Percentiles rank a stretch among this genome's conserved stretches.
Evolutionary conservation across 1,140 invertebrate species (phyloP).

Genomic region (Drosophila hydei): DNA sequence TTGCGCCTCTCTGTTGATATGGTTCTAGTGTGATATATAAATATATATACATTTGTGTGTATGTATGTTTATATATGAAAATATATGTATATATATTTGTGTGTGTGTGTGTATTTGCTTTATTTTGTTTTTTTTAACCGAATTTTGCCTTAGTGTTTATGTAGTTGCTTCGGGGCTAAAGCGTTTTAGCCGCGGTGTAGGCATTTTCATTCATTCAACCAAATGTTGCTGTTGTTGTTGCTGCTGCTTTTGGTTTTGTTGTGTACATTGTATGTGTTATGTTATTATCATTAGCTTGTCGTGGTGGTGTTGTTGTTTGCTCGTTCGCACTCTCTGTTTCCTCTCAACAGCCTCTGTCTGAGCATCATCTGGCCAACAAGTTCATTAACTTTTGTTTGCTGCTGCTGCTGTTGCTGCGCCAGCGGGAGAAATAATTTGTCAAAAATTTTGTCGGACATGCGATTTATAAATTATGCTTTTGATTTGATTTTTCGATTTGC

Average conservation of each 20-base stretch:
- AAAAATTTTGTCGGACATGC: constrained; percentile 74
- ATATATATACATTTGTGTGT: neutral
- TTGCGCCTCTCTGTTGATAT: constrained; percentile 36
- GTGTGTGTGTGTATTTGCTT: neutral
- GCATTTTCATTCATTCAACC: constrained; percentile 75
- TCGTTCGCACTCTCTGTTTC: constrained; percentile 24
- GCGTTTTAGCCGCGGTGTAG: constrained; percentile 49
- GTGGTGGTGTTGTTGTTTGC: constrained; percentile 42
- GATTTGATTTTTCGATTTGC: constrained; percentile 33
- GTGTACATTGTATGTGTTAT: constrained; percentile 36
- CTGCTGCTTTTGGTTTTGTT: constrained; percentile 7
- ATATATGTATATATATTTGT: no score
- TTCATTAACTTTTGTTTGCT: constrained; percentile 72
- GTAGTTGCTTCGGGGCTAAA: constrained; percentile 42
- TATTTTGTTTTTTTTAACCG: constrained; percentile 21
- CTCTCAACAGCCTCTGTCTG: neutral
- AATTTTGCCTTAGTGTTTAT: constrained; percentile 24
- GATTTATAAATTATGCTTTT: constrained; percentile 75
- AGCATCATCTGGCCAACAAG: constrained; percentile 45
- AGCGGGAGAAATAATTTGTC: constrained; percentile 73
- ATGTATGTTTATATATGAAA: no score
- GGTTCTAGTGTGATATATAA: constrained; percentile 13
- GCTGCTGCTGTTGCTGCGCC: neutral
- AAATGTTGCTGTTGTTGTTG: constrained; percentile 10
- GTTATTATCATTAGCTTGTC: constrained; percentile 73